Percentiles rank a stretch among this genome's conserved stretches.
Conservation (phyloP, 2,113 vertebrate species). For the Electrona antarctica region DNA sequence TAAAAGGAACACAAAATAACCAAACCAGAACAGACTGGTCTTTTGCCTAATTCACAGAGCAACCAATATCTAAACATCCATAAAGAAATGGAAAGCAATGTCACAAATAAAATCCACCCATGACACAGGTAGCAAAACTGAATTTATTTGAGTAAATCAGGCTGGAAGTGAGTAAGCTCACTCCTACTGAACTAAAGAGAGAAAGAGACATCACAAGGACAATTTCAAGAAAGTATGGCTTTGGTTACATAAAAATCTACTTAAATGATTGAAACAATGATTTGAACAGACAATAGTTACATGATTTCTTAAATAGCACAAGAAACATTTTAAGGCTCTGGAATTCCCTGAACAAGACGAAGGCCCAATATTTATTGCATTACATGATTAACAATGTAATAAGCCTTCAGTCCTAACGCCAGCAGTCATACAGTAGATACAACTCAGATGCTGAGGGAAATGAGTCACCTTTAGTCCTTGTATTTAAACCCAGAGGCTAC, state of each 20-base stretch:
- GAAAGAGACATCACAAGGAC: slow-evolving; percentile 28
- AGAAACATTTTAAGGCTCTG: slow-evolving; percentile 58
- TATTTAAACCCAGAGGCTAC: slow-evolving; percentile 31
- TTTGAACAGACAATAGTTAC: slow-evolving; percentile 49
- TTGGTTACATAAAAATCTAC: slow-evolving; percentile 73
- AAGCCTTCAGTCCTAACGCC: slow-evolving; percentile 27
- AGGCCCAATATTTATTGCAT: slow-evolving; percentile 43
- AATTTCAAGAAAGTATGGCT: slow-evolving; percentile 57
- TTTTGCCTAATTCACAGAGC: too few relatives aligned
- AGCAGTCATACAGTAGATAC: slow-evolving; percentile 60
- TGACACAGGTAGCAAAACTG: slow-evolving; percentile 69
- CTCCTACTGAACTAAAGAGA: slow-evolving; percentile 51
- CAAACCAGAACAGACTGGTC: too few relatives aligned
- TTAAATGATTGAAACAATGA: slow-evolving; percentile 49
- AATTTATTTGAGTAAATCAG: slow-evolving; percentile 85
- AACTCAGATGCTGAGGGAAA: slow-evolving; percentile 43
- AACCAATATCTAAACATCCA: too few relatives aligned
- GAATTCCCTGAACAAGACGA: slow-evolving; percentile 68
- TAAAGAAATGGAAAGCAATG: too few relatives aligned
- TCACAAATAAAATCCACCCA: slow-evolving; percentile 9
- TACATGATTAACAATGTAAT: slow-evolving; percentile 23
- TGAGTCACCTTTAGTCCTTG: slow-evolving; percentile 11
- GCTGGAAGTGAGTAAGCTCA: slow-evolving; percentile 66
- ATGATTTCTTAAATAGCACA: slow-evolving; percentile 55
- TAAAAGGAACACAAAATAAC: too few relatives aligned